Percentiles rank a stretch among this genome's conserved stretches.
phyloP scores from a whole-genome alignment of 2,113 vertebrate species.

The Colossoma macropomum region DNA sequence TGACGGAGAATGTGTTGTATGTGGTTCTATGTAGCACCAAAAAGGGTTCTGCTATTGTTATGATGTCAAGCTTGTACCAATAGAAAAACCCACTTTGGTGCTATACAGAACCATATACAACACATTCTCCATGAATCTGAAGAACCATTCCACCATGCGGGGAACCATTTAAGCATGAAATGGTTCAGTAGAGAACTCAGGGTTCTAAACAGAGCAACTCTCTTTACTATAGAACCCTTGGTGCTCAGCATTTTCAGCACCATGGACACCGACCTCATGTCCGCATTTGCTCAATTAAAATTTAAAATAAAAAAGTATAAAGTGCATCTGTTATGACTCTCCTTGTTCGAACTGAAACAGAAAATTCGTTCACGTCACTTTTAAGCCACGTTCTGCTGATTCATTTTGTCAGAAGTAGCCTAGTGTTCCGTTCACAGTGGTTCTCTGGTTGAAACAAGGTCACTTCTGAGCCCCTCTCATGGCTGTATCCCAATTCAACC shows the following conservation, averaged over 20 bases:
- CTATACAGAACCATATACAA: too few species aligned
- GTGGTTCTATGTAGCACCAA: too few species aligned
- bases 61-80: too few species aligned
- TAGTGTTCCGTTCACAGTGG: background rate
- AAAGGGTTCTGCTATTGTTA: too few species aligned
- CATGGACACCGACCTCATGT: constrained; percentile 77
- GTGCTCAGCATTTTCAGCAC: constrained; percentile 78
- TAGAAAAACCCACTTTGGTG: too few species aligned
- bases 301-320: background rate
- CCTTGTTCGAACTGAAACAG: constrained; percentile 1
- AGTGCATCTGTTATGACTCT: background rate
- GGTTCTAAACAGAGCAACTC: too few species aligned
- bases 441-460: constrained; percentile 25
- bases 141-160: too few species aligned
- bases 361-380: background rate
- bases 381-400: constrained; percentile 40
- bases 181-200: too few species aligned
- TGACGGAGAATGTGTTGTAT: too few species aligned
- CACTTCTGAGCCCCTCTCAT: constrained; percentile 1
- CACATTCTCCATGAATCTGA: too few species aligned
- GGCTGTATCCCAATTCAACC: background rate
- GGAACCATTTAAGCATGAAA: too few species aligned
- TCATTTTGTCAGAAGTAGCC: constrained; percentile 21
- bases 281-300: background rate
- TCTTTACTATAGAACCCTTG: too few species aligned